phyloP scores from a whole-genome alignment of 2,888 invertebrate genomes.

The Drosophila hamatofila region DNA sequence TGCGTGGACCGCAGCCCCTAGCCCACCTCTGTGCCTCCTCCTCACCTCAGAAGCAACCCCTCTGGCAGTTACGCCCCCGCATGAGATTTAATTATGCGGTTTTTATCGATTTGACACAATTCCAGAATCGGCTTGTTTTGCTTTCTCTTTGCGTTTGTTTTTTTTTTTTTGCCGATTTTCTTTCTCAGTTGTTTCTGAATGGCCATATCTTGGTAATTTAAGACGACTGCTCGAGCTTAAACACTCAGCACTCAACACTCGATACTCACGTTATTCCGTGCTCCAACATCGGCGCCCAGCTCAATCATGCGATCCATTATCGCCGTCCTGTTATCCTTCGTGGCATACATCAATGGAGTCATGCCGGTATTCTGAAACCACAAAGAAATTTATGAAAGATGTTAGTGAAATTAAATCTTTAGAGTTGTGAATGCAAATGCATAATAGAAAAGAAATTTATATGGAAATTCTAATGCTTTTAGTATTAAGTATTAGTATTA shows the following conservation, averaged over 20 bases:
- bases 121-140: conserved; percentile 48
- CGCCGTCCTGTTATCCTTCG: conserved; percentile 96
- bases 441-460: background rate
- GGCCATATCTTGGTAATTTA: conserved; percentile 39
- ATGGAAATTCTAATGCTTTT: too few relatives aligned
- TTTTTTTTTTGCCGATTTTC: conserved; percentile 22
- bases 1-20: conserved; percentile 55
- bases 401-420: background rate
- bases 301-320: conserved; percentile 97
- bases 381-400: background rate
- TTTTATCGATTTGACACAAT: conserved; percentile 83
- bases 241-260: conserved; percentile 7
- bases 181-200: conserved; percentile 33
- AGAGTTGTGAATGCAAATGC: background rate
- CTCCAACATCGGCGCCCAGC: conserved; percentile 95
- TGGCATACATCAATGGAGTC: conserved; percentile 98
- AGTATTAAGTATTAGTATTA: too few relatives aligned
- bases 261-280: conserved; percentile 94
- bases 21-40: background rate
- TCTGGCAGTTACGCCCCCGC: conserved; percentile 51
- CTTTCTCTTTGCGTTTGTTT: conserved; percentile 23
- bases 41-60: background rate
- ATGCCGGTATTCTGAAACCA: conserved; percentile 93
- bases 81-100: conserved; percentile 80
- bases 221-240: conserved; percentile 33